A percentile compares a stretch with the other conserved stretches of the same genome.
Evolutionary conservation across 2,113 vertebrate genomes (phyloP).

Genomic region (Pterocles orientalis): DNA sequence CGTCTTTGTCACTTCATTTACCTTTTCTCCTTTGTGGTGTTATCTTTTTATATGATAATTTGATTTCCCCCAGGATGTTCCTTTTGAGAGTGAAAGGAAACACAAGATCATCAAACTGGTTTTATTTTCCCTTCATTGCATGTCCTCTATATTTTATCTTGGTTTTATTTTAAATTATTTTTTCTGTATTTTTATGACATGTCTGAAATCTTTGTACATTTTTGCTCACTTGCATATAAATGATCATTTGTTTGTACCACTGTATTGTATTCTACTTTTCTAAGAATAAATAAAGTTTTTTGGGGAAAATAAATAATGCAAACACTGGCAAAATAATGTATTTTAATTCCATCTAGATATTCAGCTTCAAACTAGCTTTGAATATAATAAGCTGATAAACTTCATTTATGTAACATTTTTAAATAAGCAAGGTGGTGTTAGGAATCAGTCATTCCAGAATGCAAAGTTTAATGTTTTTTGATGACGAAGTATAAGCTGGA

Average conservation of each 20-base stretch:
- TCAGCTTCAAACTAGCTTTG: slow-evolving; percentile 2
- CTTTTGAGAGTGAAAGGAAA: slow-evolving; percentile 58
- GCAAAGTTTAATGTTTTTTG: background rate
- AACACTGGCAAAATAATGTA: slow-evolving; percentile 43
- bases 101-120: background rate
- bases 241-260: slow-evolving; percentile 64
- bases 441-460: background rate
- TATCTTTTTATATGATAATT: slow-evolving; percentile 33
- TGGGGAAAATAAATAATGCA: slow-evolving; percentile 47
- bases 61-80: background rate
- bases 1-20: slow-evolving; percentile 40
- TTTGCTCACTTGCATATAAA: slow-evolving; percentile 66
- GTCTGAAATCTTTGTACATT: slow-evolving; percentile 64
- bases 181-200: slow-evolving; percentile 64
- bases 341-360: slow-evolving; percentile 51
- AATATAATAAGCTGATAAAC: slow-evolving; percentile 3
- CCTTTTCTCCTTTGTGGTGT: slow-evolving; percentile 7
- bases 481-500: background rate
- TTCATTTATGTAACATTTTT: slow-evolving; percentile 17
- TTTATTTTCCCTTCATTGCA: slow-evolving; percentile 60
- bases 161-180: slow-evolving; percentile 58
- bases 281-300: slow-evolving; percentile 66
- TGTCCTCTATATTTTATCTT: slow-evolving; percentile 64
- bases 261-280: slow-evolving; percentile 68
- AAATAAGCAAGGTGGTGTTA: background rate